Evolutionary conservation across 2,888 invertebrate species (phyloP), one percentile per base, ranked within the genome.

Genomic region (Thecophora atra): DNA sequence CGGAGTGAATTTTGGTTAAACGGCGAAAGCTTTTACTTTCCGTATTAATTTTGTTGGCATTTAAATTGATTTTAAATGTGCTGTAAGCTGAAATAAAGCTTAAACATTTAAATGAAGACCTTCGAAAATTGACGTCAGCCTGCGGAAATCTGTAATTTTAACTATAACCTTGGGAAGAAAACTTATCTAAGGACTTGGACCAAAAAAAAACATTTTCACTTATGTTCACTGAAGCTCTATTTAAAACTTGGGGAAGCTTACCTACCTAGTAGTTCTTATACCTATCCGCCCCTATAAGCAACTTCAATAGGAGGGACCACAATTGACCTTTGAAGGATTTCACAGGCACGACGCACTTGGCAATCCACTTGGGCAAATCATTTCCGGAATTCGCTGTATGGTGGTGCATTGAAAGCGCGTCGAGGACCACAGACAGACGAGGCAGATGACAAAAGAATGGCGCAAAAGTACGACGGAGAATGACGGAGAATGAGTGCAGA

Each of bases 11-110:
- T 47, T 47, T 47, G 3, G 47, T 47, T 47, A 17, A 47, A 26
- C 58, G 54, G 67, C 2, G 54, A 67, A 56, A 67, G 54, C 67
- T 67, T 67, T 67, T 67, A 54, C 67, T 67, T 67, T 67, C 67
- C 30, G 24, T 37, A 37, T 19, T 11, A 13, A 24, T 24, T 19
- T 64, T 21, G 37, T 19, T 62, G 17, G 24, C 28, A 28, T 15
- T 28, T n/a, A 26, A n/a, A 30, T 60, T 15, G 60, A n/a, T 30
- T 26, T 60, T 17, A 30, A 15, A 60, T n/a, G 19, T 28, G 28
- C 28, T 58, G 5, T 7, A 24, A 15, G 5, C 4, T 26, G 8
- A 19, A 24, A 24, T 58, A n/a, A n/a, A n/a, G n/a, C n/a, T n/a
- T n/a, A n/a, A n/a, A n/a, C n/a, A n/a, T n/a, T n/a, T n/a, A n/a